Conservation (phyloP, 2,797 vertebrate species). For the Paramormyrops hopkinsi region DNA sequence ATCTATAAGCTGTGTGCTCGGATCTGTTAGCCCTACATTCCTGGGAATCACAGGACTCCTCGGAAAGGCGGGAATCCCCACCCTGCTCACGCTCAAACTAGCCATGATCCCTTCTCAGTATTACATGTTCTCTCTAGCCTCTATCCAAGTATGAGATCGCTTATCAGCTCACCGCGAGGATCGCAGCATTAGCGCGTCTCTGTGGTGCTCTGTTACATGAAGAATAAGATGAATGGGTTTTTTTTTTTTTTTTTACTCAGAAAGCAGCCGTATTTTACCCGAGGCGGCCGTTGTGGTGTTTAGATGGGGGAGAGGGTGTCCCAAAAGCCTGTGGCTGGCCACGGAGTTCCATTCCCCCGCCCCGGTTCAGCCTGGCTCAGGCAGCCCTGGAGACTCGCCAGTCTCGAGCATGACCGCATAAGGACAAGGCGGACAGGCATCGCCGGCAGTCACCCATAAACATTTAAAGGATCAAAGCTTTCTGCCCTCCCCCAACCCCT, state of each 20-base stretch:
- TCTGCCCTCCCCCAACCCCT: background rate
- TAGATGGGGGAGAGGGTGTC: background rate
- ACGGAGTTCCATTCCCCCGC: background rate
- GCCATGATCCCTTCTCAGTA: background rate
- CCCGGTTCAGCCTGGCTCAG: background rate
- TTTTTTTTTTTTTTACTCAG: background rate
- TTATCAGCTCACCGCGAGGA: background rate
- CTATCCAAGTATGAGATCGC: background rate
- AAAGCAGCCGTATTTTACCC: background rate
- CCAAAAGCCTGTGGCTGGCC: background rate
- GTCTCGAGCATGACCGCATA: constrained; percentile 65
- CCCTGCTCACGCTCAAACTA: background rate
- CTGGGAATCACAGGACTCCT: background rate
- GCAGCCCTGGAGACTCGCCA: background rate
- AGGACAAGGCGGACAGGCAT: constrained; percentile 51
- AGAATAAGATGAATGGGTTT: background rate
- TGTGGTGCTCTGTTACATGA: background rate
- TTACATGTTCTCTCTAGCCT: background rate
- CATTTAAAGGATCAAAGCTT: constrained; percentile 47
- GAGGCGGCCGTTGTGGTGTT: background rate
- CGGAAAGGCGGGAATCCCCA: background rate
- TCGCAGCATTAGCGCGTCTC: background rate
- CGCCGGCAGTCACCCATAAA: constrained; percentile 56
- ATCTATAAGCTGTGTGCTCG: background rate
- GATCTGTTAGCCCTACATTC: background rate